Evolutionary conservation across 2,113 vertebrate species (phyloP).

Genomic region (Sinocyclocheilus maitianheensis): DNA sequence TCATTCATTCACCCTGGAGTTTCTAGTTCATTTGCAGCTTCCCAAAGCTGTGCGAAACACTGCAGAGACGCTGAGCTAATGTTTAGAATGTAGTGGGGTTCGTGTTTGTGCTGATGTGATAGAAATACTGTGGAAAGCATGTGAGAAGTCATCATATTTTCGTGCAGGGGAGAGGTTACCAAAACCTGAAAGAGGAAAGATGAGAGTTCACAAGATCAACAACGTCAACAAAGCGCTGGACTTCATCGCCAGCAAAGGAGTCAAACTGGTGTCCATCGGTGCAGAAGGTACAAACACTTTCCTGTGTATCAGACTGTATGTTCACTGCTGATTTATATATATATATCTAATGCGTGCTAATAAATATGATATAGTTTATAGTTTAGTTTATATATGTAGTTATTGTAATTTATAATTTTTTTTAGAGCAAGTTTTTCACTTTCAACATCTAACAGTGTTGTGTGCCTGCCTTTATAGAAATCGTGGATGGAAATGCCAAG

Average conservation of each 20-base stretch:
- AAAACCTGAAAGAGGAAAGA: slow-evolving; percentile 93
- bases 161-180: slow-evolving; percentile 86
- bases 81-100: not conserved
- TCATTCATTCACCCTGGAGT: not conserved
- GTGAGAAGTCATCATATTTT: slow-evolving; percentile 25
- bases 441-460: not conserved
- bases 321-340: not conserved
- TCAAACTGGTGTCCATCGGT: slow-evolving; percentile 92
- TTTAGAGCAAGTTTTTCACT: not conserved
- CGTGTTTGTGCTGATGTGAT: not conserved
- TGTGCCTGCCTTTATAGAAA: slow-evolving; percentile 75
- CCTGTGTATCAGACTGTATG: too few relatives aligned
- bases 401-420: too few relatives aligned
- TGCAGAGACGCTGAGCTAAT: not conserved
- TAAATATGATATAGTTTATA: too few relatives aligned
- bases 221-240: slow-evolving; percentile 93
- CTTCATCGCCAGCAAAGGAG: slow-evolving; percentile 72
- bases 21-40: not conserved
- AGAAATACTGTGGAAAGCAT: slow-evolving; percentile 7
- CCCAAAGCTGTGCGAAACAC: too few relatives aligned
- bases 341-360: not conserved
- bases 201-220: slow-evolving; percentile 98
- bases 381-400: too few relatives aligned
- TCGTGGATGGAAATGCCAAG: slow-evolving; percentile 93
- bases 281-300: slow-evolving; percentile 80